Evolutionary conservation across 2,113 vertebrate genomes (phyloP).

Genomic region (Tychaedon coryphoeus): DNA sequence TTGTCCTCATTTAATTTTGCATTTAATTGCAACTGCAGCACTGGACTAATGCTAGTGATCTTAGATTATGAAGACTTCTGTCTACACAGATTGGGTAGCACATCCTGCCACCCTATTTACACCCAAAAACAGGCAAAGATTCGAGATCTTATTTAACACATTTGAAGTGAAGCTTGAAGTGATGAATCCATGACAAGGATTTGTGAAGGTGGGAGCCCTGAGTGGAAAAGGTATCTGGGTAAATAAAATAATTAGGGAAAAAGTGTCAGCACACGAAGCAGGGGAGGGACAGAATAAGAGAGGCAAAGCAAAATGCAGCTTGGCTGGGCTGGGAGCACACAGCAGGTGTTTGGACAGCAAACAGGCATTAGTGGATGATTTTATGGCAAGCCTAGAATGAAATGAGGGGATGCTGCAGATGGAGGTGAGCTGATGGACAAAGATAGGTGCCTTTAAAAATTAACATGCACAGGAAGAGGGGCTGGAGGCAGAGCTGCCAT

Average conservation of each 20-base stretch:
- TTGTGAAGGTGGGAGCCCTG: background rate
- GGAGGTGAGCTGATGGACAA: background rate
- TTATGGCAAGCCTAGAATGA: background rate
- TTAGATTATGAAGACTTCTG: background rate
- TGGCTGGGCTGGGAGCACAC: background rate
- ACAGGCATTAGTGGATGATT: background rate
- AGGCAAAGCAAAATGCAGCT: background rate
- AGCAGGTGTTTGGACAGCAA: constrained; percentile 10
- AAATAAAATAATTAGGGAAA: background rate
- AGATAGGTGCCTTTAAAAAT: constrained; percentile 26
- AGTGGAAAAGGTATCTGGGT: background rate
- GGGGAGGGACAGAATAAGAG: background rate
- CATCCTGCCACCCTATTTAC: background rate
- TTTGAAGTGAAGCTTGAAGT: background rate
- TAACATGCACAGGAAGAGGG: background rate
- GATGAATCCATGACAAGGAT: background rate
- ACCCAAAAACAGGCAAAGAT: background rate
- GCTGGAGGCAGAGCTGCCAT: background rate
- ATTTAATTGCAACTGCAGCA: background rate
- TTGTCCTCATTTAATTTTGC: background rate
- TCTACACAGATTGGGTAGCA: background rate
- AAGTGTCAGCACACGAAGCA: background rate
- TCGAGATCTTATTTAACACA: rapidly evolving
- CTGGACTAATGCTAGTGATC: background rate
- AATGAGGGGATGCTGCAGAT: background rate